Base-by-base conservation (phyloP, 2,888 invertebrate genomes). In the Drosophila atroscutellata region DNA sequence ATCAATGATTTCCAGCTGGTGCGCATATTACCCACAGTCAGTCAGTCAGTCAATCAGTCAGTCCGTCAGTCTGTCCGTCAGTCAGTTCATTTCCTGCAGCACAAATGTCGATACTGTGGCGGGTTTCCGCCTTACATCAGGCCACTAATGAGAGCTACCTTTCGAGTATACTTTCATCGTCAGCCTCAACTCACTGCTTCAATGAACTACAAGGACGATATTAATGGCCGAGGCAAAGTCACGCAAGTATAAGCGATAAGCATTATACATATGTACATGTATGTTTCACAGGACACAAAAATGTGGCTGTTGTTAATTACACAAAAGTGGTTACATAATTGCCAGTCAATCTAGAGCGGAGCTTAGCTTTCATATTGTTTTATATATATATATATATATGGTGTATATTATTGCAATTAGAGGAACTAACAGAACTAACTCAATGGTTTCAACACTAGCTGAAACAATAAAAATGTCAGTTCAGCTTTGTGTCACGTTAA, bases 161-260 rank as follows among this genome's bases (percentile, higher is more conserved):
- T 67, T 67, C 28, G 30, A 52, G 45, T 28, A 28, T 3, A 49
- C 18, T 11, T 34, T 26, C 15, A 34, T 32, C 36, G 32, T 37
- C 7, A 26, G 18, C 6, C 30, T 32, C 32, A 42, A 52, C 34
- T 20, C 39, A 15, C 30, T 20, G 36, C 47, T 50, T 51, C n/a
- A 54, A 30, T 32, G 20, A 20, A 55, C 56, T 75, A 69, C 80
- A 77, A 77, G 80, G 80, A 61, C 76, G 65, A 58, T 15, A 45
- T 74, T 77, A 79, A 75, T 77, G 63, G 51, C 50, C 49, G 30
- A 45, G 28, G 51, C 52, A 26, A 56, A 71, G 74, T 67, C 79
- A 79, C 81, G 82, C 79, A 67, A 69, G 37, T 15, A 8, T 4
- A 45, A 15, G 20, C 45, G 45, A 24, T 15, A 45, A 24, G 20